Evolutionary conservation across 2,113 vertebrate genomes (phyloP).

Genomic region (Lipophrys pholis): DNA sequence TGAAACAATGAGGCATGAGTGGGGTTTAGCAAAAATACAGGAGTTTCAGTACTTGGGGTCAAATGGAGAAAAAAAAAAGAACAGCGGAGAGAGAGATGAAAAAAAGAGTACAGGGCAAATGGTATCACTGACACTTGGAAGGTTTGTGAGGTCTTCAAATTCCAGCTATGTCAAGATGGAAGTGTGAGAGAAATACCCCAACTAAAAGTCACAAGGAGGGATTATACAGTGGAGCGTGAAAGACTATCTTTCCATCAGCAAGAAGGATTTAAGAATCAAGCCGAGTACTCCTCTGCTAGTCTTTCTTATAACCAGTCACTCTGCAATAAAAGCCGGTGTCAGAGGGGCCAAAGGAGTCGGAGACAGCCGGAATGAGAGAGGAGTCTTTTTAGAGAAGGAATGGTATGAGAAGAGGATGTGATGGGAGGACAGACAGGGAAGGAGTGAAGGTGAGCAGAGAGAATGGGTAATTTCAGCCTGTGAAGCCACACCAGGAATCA

Average conservation of each 20-base stretch:
- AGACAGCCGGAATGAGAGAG: slow-evolving; percentile 30
- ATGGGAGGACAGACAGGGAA: slow-evolving; percentile 22
- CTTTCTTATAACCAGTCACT: slow-evolving; percentile 33
- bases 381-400: slow-evolving; percentile 39
- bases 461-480: slow-evolving; percentile 67
- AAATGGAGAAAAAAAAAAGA: slow-evolving; percentile 4
- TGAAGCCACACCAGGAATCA: slow-evolving; percentile 69
- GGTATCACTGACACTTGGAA: slow-evolving; percentile 10
- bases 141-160: slow-evolving; percentile 8
- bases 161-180: slow-evolving; percentile 7
- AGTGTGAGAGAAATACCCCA: slow-evolving; percentile 1
- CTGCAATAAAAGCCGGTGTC: slow-evolving; percentile 25
- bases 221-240: slow-evolving; percentile 19
- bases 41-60: slow-evolving; percentile 11
- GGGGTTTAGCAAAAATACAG: too few relatives aligned
- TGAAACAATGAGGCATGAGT: too few relatives aligned
- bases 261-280: slow-evolving; percentile 41
- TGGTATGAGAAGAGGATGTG: slow-evolving; percentile 25
- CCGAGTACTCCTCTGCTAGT: slow-evolving; percentile 16
- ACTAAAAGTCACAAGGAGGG: slow-evolving; percentile 9
- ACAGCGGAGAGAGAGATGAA: neutral
- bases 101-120: too few relatives aligned
- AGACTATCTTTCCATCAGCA: slow-evolving; percentile 31
- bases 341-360: slow-evolving; percentile 16
- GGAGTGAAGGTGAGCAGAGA: slow-evolving; percentile 51